A percentile compares a stretch with the other conserved stretches of the same genome.
Evolutionary conservation across 2,113 vertebrate species (phyloP).

Genomic region (cattle (Bos taurus)): ARS-UCD2.0 NC_037345.1:20412001-20412500

Average conservation of each 20-base stretch:
- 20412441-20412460: background rate
- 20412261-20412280: background rate
- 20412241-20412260: background rate
- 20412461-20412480: background rate
- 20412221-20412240: background rate
- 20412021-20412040: too few relatives aligned
- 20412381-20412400: background rate
- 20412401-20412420: background rate
- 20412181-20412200: background rate
- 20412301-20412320: background rate
- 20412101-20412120: background rate
- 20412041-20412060: background rate
- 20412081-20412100: fast-evolving
- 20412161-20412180: background rate
- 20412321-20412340: background rate
- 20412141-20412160: background rate
- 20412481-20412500: background rate
- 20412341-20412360: background rate
- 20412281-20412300: background rate
- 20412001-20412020: background rate
- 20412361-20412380: background rate
- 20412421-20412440: background rate
- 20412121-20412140: background rate
- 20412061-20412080: background rate
- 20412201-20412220: too few relatives aligned